A percentile compares a stretch with the other conserved stretches of the same genome.
Evolutionary conservation across 2,113 vertebrate species (phyloP).

Genomic region (Phocoena sinus): DNA sequence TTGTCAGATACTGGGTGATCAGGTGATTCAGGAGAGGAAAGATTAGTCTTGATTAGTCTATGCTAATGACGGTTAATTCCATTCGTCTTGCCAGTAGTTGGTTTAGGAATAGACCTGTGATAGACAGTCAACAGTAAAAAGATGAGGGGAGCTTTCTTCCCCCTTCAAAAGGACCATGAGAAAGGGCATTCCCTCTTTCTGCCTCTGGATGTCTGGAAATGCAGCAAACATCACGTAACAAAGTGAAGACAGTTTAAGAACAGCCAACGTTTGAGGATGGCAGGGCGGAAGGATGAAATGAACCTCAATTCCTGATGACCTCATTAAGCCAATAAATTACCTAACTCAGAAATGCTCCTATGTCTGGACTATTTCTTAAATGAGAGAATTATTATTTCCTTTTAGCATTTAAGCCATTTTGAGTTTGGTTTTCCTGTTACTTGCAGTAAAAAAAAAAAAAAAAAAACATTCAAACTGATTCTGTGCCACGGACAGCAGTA

Average conservation of each 20-base stretch:
- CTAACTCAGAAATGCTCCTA: neutral
- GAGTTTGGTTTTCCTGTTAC: constrained; percentile 7
- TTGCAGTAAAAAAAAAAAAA: neutral
- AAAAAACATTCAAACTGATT: neutral
- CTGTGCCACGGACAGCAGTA: neutral
- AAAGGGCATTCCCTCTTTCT: neutral
- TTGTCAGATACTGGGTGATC: neutral
- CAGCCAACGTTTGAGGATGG: neutral
- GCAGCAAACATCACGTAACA: neutral
- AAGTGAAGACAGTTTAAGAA: neutral
- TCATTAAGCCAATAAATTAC: neutral
- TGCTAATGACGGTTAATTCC: neutral
- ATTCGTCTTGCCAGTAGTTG: neutral
- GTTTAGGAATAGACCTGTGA: neutral
- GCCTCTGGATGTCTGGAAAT: neutral
- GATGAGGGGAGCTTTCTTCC: neutral
- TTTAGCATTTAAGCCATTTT: constrained; percentile 1
- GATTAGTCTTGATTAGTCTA: neutral
- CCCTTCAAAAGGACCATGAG: neutral
- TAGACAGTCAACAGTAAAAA: neutral
- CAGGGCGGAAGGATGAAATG: neutral
- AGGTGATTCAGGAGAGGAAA: neutral
- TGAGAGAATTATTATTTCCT: constrained; percentile 8
- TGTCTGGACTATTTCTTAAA: neutral
- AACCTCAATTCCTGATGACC: neutral